phyloP scores from a whole-genome alignment of 1,140 invertebrate species.

The Drosophila punjabiensis region DNA sequence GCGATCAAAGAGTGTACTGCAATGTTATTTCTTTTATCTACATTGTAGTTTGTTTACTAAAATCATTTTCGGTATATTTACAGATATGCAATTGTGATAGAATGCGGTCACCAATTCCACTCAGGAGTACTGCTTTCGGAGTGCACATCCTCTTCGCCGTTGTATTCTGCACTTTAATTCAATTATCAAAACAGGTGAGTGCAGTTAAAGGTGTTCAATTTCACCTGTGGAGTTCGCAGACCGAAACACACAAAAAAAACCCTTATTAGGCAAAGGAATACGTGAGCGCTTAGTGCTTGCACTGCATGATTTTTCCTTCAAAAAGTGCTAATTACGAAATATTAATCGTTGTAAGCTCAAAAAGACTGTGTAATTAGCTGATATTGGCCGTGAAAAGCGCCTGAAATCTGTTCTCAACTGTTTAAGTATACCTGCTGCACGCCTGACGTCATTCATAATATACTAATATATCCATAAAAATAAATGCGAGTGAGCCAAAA shows the following conservation, averaged over 20 bases:
- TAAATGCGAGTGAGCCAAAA: constrained; percentile 24
- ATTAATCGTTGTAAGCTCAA: not conserved
- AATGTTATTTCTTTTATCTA: not conserved
- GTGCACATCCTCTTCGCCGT: constrained; percentile 27
- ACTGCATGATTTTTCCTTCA: not conserved
- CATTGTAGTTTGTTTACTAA: not conserved
- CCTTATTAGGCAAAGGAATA: not conserved
- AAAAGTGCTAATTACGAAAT: not conserved
- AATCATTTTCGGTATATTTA: not conserved
- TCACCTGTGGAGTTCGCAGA: not conserved
- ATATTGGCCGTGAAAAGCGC: not conserved
- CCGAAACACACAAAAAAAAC: not conserved
- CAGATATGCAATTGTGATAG: constrained; percentile 53
- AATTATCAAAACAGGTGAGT: constrained; percentile 46
- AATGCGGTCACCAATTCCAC: constrained; percentile 29
- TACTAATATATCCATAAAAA: not conserved
- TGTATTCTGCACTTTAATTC: constrained; percentile 30
- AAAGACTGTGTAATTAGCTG: not conserved
- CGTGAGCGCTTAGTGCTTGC: no score
- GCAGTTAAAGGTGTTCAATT: not conserved
- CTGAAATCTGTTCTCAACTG: constrained; percentile 8
- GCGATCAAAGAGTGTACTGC: not conserved
- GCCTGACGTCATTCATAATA: constrained; percentile 8
- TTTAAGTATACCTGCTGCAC: not conserved
- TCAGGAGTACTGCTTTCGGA: constrained; percentile 32